A percentile compares a stretch with the other conserved stretches of the same genome.
These are phyloP conservation scores for Arctia plantaginis DNA, from an alignment of 2,888 invertebrate genomes.

Conservation along the genomic window DNA sequence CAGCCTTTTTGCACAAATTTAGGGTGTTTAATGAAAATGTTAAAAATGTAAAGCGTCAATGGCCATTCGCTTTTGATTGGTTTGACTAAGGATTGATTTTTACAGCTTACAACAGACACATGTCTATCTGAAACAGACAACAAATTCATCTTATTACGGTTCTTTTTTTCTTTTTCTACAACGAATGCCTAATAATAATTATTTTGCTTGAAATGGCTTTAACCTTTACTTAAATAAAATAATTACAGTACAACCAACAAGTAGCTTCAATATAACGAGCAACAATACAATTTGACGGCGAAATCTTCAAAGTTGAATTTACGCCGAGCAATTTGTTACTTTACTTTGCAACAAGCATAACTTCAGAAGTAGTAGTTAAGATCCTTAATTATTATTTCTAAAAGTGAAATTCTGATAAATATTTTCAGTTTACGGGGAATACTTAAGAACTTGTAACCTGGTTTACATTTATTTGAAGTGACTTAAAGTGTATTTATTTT, in stretches of 20 bases:
- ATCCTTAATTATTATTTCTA: conserved; percentile 33
- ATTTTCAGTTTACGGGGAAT: conserved; percentile 21
- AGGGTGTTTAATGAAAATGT: no score
- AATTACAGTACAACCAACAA: background rate
- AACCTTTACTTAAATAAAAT: background rate
- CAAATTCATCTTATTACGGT: no score
- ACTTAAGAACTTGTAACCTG: background rate
- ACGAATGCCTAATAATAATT: background rate
- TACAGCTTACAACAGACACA: no score
- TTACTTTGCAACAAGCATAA: conserved; percentile 4
- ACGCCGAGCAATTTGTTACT: background rate
- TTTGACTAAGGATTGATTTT: no score
- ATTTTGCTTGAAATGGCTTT: background rate
- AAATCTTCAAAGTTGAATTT: background rate
- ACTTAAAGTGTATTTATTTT: background rate
- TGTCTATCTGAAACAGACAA: no score
- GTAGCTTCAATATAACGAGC: background rate
- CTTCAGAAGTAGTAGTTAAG: conserved; percentile 13
- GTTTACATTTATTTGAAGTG: background rate
- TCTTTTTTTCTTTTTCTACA: background rate
- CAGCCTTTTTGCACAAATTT: no score
- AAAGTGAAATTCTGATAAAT: conserved; percentile 29
- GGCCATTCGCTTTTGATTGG: no score
- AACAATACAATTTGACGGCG: no score
- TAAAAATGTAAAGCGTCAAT: no score